Evolutionary conservation across 2,888 invertebrate genomes (phyloP), one percentile per base, ranked within the genome.

Genomic region (Plagiodera versicolora): DNA sequence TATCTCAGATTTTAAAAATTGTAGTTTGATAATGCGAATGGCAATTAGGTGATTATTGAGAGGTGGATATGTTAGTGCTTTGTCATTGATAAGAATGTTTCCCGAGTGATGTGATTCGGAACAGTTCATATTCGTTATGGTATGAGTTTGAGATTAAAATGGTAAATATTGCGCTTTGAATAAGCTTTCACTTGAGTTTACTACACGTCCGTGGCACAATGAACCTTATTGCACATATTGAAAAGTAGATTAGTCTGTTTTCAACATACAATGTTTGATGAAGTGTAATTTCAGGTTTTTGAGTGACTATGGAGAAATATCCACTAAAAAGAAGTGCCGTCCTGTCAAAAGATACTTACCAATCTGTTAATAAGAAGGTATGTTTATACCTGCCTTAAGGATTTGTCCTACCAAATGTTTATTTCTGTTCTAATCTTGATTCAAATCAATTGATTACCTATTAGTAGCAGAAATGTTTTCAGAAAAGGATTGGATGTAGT

Each of bases 271-370:
- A 20, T 18, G 19, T 53, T 61, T 53, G 46, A 50, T 6, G 45
- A 28, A 45, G n/a, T 55, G 20, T 58, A 17, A 16, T 73, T 72
- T 51, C 68, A 75, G 76, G 73, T 74, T 64, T 70, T 62, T 67
- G 69, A 66, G 68, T 77, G 74, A 77, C 77, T 74, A 89, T 89
- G 89, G 89, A 89, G 85, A 89, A 87, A 81, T 87, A 85, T 81
- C 89, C 89, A 77, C 80, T 89, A 77, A 88, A 86, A 81, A 73
- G 74, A 67, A 85, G 85, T 72, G 81, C 81, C 70, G 72, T 75
- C 61, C 79, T 83, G 70, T 81, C 83, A 70, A 82, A 81, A 70
- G 80, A 80, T 74, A 82, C 83, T 69, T 86, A 86, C 80, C 86
- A 86, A 78, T 83, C 86, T 65, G 85, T 86, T 70, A 81, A 81